Conservation (phyloP, 1,140 invertebrate species). For the Euwallacea similis region DNA sequence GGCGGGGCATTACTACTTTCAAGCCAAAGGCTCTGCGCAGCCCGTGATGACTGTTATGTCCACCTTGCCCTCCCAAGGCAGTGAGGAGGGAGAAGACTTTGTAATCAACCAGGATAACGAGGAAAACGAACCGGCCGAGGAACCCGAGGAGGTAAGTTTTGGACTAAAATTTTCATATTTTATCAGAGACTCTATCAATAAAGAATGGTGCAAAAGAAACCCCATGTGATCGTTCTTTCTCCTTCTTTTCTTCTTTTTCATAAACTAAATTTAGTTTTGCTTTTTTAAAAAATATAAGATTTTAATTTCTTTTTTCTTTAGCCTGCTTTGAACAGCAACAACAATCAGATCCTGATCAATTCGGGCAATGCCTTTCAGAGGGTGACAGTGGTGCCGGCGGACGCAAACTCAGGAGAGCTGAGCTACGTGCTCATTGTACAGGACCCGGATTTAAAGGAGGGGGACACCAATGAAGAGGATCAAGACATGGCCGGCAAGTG, state of each 20-base stretch:
- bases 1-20: slow-evolving; percentile 76
- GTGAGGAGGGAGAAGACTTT: slow-evolving; percentile 53
- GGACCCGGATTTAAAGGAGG: slow-evolving; percentile 63
- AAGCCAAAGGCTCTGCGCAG: slow-evolving; percentile 63
- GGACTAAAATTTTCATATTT: slow-evolving; percentile 11
- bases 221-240: too few species aligned
- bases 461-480: slow-evolving; percentile 65
- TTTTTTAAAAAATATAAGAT: background rate
- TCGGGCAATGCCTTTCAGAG: slow-evolving; percentile 74
- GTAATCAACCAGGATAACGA: slow-evolving; percentile 59
- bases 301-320: background rate
- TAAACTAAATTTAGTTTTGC: too few species aligned
- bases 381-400: slow-evolving; percentile 83
- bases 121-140: slow-evolving; percentile 52
- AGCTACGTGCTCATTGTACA: slow-evolving; percentile 90
- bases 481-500: slow-evolving; percentile 59
- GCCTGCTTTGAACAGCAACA: slow-evolving; percentile 18
- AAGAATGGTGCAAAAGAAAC: background rate
- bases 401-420: slow-evolving; percentile 77
- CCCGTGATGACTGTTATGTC: slow-evolving; percentile 64
- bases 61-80: slow-evolving; percentile 44
- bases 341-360: slow-evolving; percentile 60
- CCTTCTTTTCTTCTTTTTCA: too few species aligned
- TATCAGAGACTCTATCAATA: background rate
- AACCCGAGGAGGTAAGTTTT: slow-evolving; percentile 38